These are phyloP conservation scores for Ceratosolen solmsi DNA, from an alignment of 1,140 invertebrate species.

Conservation along the genomic window DNA sequence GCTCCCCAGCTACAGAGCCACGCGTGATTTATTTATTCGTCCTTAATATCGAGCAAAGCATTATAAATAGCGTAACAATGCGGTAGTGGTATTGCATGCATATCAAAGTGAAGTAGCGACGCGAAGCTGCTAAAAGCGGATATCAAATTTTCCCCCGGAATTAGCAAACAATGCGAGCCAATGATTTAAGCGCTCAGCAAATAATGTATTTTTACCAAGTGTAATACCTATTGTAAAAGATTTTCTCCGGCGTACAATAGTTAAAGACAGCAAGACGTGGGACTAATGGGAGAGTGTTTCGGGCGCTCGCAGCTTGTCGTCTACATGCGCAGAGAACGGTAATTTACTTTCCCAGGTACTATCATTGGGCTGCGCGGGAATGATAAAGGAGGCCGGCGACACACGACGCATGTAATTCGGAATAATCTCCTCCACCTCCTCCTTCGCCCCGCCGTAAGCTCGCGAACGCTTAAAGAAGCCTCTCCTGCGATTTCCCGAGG, in stretches of 20 bases:
- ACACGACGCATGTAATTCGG: slow-evolving; percentile 14
- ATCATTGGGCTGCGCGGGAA: background rate
- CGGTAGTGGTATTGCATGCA: background rate
- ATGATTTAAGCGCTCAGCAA: background rate
- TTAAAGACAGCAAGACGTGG: slow-evolving; percentile 7
- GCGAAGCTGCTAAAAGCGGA: background rate
- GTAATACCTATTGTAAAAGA: slow-evolving; percentile 16
- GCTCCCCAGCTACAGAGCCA: too few species aligned
- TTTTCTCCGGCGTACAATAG: slow-evolving; percentile 1
- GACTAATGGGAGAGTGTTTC: slow-evolving; percentile 29
- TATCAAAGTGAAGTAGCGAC: background rate
- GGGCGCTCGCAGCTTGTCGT: background rate
- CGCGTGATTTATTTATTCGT: background rate
- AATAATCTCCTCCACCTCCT: background rate
- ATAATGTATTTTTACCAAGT: background rate
- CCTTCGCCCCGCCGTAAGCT: too few species aligned
- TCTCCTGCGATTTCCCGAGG: too few species aligned
- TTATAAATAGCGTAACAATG: background rate
- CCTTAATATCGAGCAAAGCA: background rate
- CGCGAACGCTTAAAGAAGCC: too few species aligned
- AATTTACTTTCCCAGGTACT: slow-evolving; percentile 8
- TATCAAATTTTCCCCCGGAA: background rate
- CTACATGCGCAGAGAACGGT: background rate
- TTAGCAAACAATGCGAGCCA: background rate
- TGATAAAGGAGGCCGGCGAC: slow-evolving; percentile 16